Base-by-base conservation (phyloP, 2,888 invertebrate species). In the Phortica okadai region DNA sequence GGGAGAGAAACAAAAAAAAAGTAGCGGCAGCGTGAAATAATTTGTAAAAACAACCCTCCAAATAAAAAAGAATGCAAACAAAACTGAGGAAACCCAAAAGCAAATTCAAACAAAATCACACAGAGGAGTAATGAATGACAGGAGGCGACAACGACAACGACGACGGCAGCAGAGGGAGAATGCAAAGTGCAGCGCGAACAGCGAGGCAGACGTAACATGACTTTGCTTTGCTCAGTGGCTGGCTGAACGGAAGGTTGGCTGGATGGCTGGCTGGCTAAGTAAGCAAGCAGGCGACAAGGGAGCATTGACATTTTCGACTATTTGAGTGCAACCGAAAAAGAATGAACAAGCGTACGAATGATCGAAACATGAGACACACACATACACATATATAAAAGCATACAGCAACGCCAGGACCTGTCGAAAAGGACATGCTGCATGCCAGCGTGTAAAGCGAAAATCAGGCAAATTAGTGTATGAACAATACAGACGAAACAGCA, bases 401-500 rank as follows among this genome's bases (percentile, higher is more conserved):
- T 21, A 21, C 21, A 56, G 16, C 14, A 6, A 56, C 14, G n/a
- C 56, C 2, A 56, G 56, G 56, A 16, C n/a, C 16, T 56, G 56
- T n/a, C 56, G 56, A 16, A 56, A 14, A 56, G 56, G 14, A 56
- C 56, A 56, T 56, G 8, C 56, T n/a, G 16, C 7, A 6, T 16
- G 16, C 56, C 6, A 56, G 56, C 56, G n/a, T 56, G n/a, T 16
- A 56, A 56, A 56, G 16, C 56, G 56, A 56, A 56, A 56, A 56
- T 56, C 56, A 56, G n/a, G 56, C 56, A 56, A 56, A 56, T 56
- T 56, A 56, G 56, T 56, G 56, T 56, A 56, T 56, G 16, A 56
- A 56, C 33, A 33, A 33, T 33, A 33, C 33, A 33, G 33, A 33
- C 33, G 33, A 33, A 56, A 6, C 6, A 56, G 56, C 14, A 2